Conservation (phyloP, 2,113 vertebrate genomes). For the Lophotis ruficrista region DNA sequence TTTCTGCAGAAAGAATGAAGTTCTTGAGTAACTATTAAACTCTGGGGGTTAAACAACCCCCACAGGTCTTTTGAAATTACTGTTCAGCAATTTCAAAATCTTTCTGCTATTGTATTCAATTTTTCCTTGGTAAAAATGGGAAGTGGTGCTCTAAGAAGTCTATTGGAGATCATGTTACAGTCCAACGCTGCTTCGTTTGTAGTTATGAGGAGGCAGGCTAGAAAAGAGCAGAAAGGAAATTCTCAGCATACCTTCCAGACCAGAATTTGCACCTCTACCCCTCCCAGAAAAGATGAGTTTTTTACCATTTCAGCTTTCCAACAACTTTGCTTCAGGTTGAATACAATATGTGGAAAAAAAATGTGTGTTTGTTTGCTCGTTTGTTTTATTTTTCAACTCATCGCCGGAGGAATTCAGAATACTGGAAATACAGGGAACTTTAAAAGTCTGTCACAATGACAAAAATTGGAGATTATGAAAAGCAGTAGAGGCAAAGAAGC, state of each 20-base stretch:
- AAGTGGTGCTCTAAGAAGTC: neutral
- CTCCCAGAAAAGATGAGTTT: neutral
- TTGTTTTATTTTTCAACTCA: neutral
- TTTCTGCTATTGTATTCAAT: conserved; percentile 37
- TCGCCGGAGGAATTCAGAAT: neutral
- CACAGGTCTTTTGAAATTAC: conserved; percentile 8
- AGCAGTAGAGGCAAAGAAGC: neutral
- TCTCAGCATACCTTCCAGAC: neutral
- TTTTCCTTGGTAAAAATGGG: conserved; percentile 29
- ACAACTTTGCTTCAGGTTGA: neutral
- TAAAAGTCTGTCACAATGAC: neutral
- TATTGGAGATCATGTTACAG: neutral
- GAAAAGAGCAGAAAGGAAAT: conserved; percentile 15
- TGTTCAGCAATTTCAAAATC: neutral
- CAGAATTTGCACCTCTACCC: neutral
- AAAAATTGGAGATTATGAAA: neutral
- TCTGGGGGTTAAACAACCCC: neutral
- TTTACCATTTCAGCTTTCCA: neutral
- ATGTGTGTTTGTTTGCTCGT: fast-evolving
- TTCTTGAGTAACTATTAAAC: neutral
- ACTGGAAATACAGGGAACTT: neutral
- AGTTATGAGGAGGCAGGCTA: neutral
- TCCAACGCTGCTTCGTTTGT: neutral
- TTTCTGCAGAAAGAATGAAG: neutral
- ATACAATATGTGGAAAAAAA: neutral